A percentile compares a stretch with the other conserved stretches of the same genome.
These are phyloP conservation scores for Isoperla grammatica DNA, from an alignment of 2,888 invertebrate genomes.

Conservation along the genomic window DNA sequence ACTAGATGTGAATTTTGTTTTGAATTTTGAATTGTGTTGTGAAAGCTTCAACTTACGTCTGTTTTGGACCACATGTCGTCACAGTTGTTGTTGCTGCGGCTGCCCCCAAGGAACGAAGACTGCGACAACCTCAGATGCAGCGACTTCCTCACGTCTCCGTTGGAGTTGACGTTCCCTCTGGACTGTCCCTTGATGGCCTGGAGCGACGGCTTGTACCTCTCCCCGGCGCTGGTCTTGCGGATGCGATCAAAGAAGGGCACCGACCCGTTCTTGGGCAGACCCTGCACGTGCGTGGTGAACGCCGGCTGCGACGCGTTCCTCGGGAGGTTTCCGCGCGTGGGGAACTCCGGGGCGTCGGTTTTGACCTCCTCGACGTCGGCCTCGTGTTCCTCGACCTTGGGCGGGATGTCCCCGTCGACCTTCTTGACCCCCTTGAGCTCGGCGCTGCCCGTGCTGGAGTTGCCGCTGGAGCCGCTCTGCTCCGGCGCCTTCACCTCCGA, in stretches of 20 bases:
- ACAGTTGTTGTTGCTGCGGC: conserved; percentile 52
- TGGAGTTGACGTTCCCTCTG: conserved; percentile 68
- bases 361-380: conserved; percentile 37
- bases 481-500: conserved; percentile 67
- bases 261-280: conserved; percentile 51
- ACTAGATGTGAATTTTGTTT: too few species aligned
- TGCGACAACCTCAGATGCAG: conserved; percentile 52
- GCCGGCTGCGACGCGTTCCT: conserved; percentile 85
- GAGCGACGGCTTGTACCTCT: conserved; percentile 77
- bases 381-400: not conserved
- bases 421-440: conserved; percentile 42
- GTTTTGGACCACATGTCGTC: conserved; percentile 41
- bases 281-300: conserved; percentile 58
- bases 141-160: conserved; percentile 64
- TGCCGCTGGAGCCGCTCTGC: conserved; percentile 51
- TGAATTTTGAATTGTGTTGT: too few species aligned
- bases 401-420: conserved; percentile 38
- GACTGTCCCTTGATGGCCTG: conserved; percentile 69
- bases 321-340: conserved; percentile 51
- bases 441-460: conserved; percentile 47
- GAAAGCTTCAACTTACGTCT: conserved; percentile 39
- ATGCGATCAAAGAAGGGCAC: conserved; percentile 86
- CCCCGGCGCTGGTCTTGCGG: conserved; percentile 75
- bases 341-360: conserved; percentile 1
- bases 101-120: conserved; percentile 53